Evolutionary conservation across 2,113 vertebrate genomes (phyloP).

Genomic region (Donacobius atricapilla): DNA sequence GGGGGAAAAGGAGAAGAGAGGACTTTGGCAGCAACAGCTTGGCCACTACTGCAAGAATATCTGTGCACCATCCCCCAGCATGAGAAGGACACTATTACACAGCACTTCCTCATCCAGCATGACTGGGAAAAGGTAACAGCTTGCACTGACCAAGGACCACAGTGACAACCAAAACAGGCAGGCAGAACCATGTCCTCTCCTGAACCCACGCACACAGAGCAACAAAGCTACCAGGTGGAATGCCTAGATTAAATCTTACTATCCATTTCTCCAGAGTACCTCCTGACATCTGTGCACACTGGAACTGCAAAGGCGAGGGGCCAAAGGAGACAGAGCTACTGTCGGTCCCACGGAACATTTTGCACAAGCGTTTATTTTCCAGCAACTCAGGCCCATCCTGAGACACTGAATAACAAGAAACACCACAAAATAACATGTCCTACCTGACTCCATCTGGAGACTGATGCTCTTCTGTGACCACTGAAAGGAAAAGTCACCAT

Average conservation of each 20-base stretch:
- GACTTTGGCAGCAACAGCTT: constrained; percentile 2
- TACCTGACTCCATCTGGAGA: constrained; percentile 75
- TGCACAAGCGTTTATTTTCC: not conserved
- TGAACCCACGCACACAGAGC: not conserved
- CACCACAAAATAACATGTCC: not conserved
- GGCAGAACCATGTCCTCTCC: not conserved
- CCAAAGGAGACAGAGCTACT: not conserved
- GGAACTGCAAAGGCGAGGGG: not conserved
- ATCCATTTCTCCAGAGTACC: not conserved
- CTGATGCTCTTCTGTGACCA: constrained; percentile 70
- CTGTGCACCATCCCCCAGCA: not conserved
- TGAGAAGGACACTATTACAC: not conserved
- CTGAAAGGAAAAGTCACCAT: constrained; percentile 66
- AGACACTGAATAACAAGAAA: not conserved
- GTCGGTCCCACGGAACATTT: rapidly evolving
- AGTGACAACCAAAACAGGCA: not conserved
- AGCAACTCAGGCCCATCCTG: not conserved
- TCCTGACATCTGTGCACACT: not conserved
- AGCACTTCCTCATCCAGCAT: not conserved
- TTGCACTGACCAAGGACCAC: not conserved
- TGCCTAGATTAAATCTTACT: not conserved
- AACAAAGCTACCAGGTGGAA: not conserved
- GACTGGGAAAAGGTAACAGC: not conserved
- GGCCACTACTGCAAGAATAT: not conserved
- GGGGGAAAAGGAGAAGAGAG: not conserved